A percentile compares a stretch with the other conserved stretches of the same genome.
These are phyloP conservation scores for Sylvilagus floridanus DNA, from an alignment of 2,797 vertebrate genomes.

Conservation along the genomic window DNA sequence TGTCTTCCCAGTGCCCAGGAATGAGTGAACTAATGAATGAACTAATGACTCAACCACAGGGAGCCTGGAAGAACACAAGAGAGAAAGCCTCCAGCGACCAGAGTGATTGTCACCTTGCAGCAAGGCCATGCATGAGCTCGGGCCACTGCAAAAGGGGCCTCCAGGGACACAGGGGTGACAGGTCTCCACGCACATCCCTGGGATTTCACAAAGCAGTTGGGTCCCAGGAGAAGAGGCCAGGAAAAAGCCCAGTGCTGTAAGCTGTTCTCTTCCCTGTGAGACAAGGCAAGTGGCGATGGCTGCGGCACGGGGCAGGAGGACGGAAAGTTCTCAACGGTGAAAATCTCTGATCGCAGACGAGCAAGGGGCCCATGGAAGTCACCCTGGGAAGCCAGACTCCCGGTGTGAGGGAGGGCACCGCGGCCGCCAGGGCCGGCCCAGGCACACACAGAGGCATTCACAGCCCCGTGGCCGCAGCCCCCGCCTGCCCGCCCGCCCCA, in stretches of 20 bases:
- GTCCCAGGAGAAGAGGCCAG: not conserved
- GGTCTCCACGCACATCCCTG: not conserved
- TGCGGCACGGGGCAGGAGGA: not conserved
- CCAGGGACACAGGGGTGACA: not conserved
- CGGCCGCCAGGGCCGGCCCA: not conserved
- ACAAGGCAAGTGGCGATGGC: not conserved
- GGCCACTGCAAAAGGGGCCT: too few relatives aligned
- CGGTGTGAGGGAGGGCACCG: not conserved
- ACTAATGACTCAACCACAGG: not conserved
- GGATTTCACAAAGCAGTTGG: not conserved
- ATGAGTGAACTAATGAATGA: not conserved
- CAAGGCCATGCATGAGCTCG: not conserved
- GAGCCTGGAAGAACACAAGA: not conserved
- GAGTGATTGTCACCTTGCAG: not conserved
- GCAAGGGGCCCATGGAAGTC: conserved; percentile 39
- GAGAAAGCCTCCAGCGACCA: not conserved
- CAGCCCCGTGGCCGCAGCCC: not conserved
- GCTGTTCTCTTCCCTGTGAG: not conserved
- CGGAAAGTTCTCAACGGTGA: not conserved
- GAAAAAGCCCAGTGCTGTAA: not conserved
- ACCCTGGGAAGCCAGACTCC: conserved; percentile 4
- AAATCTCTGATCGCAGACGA: not conserved
- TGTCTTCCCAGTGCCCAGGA: not conserved
- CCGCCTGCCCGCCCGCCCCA: not conserved
- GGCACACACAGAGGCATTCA: conserved; percentile 67